A percentile compares a stretch with the other conserved stretches of the same genome.
Conservation (phyloP, 2,113 vertebrate species). For the Otolemur garnettii region DNA sequence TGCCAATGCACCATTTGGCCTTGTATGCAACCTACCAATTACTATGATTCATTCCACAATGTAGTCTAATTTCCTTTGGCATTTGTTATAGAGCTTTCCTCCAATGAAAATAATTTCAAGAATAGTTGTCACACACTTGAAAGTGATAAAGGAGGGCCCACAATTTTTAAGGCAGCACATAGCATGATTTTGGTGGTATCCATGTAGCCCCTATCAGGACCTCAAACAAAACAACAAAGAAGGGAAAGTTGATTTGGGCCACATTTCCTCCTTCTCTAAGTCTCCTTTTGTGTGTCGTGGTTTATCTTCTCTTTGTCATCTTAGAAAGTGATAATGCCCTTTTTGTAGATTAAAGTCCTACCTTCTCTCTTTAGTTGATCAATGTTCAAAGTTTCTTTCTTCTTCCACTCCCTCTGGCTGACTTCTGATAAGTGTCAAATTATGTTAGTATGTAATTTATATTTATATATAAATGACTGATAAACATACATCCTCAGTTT, state of each 20-base stretch:
- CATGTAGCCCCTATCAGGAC: background rate
- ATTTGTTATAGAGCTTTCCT: background rate
- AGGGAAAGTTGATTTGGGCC: background rate
- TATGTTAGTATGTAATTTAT: constrained; percentile 1
- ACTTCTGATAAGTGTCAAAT: background rate
- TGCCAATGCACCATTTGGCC: background rate
- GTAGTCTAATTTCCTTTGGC: background rate
- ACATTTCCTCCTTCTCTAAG: background rate
- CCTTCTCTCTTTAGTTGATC: background rate
- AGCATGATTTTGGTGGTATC: background rate
- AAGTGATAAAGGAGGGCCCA: background rate
- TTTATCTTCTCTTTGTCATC: background rate
- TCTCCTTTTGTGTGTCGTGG: background rate
- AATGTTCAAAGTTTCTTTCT: background rate
- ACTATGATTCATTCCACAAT: background rate
- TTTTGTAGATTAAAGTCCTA: background rate
- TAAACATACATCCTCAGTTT: background rate
- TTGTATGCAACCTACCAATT: background rate
- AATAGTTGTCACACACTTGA: background rate
- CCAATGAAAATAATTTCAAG: background rate
- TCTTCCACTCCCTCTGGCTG: background rate
- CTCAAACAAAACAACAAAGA: background rate
- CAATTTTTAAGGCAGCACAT: background rate
- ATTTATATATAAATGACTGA: background rate
- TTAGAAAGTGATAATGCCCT: background rate